Base-by-base conservation (phyloP, 2,113 vertebrate species). In the Hymenochirus boettgeri region DNA sequence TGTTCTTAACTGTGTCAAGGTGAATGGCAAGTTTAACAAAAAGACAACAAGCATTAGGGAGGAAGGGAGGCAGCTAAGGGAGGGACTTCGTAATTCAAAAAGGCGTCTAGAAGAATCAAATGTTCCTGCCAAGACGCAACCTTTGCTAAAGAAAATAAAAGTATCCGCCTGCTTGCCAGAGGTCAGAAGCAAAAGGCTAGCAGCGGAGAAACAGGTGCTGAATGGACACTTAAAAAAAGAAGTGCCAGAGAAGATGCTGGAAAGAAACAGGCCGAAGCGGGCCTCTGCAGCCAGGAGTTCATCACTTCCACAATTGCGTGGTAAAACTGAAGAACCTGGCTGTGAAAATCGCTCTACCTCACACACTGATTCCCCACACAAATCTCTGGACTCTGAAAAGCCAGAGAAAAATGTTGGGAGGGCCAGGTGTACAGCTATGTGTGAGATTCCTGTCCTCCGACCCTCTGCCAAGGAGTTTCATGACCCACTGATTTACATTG, bases 11-110 rank as follows among this genome's bases (percentile, higher is more conserved):
- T 83, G 88, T 82, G 76, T 84, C 73, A 93, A 92, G 81, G 90
- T 91, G 83, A 95, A 95, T 69, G 91, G 94, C 77, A 86, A 91
- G 84, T 85, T 94, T 70, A 97, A 95, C 70, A 93, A 93, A 81
- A 94, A 91, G 84, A 86, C 90, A 79, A 86, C 90, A 79, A 89
- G 90, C 85, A 88, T 89, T 89, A 79, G 80, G 79, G 85, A 86
- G 84, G 89, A 88, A 73, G 87, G 82, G 62, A 86, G 85, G 77
- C 91, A 89, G 78, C 87, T 90, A 53, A 86, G 95, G 75, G 93
- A 95, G 80, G 95, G 93, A 70, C 91, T 99, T 80, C 93, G 96
- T 45, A 94, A 94, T 82, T 99, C 96, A 24, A 99, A 96, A 81
- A 84, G 96, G 79, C 92, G 92, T 70, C 87, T 93, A 81, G 94